Base-by-base conservation (phyloP, 2,888 invertebrate species). In the Rhorus exstirpatorius region DNA sequence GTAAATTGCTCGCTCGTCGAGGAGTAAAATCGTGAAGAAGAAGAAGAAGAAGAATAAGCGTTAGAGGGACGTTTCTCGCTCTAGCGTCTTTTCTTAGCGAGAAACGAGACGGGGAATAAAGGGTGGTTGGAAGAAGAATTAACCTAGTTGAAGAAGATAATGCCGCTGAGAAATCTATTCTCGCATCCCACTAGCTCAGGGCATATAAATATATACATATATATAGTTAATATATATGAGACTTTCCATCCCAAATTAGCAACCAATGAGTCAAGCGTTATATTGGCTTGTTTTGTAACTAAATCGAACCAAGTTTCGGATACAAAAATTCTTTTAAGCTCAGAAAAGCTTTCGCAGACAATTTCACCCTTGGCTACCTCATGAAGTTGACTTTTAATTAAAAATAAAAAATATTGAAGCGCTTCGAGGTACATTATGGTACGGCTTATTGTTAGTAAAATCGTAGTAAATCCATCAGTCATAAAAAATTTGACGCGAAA, bases 61-160 rank as follows among this genome's bases (percentile, higher is more conserved):
- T 60, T 26, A 44, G 21, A 65, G 75, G 63, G 63, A 83, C 53
- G 58, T 49, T 65, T 44, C 41, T 65, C 58, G 14, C 17, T 38
- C 26, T 58, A 31, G 41, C 10, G 8, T 74, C 74, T 63, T 79
- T 61, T 72, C 72, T 38, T 51, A 49, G 49, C 41, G 53, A 61
- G 38, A 85, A n/a, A 84, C 79, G 74, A 84, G 80, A 77, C 79
- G 65, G 75, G 58, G 61, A 78, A 83, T 49, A 35, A 65, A 55
- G 38, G 68, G 58, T 35, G 74, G 81, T 38, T 38, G 38, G 38
- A 81, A 85, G 86, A 85, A 86, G 88, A 89, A 90, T 90, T 89
- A 90, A 90, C 89, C 89, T 79, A 89, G 88, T 90, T 89, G 85
- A 85, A 74, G 85, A 86, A 86, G 87, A 90, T 89, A 89, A 90